phyloP scores from a whole-genome alignment of 2,113 vertebrate species.

The Gymnarchus niloticus region DNA sequence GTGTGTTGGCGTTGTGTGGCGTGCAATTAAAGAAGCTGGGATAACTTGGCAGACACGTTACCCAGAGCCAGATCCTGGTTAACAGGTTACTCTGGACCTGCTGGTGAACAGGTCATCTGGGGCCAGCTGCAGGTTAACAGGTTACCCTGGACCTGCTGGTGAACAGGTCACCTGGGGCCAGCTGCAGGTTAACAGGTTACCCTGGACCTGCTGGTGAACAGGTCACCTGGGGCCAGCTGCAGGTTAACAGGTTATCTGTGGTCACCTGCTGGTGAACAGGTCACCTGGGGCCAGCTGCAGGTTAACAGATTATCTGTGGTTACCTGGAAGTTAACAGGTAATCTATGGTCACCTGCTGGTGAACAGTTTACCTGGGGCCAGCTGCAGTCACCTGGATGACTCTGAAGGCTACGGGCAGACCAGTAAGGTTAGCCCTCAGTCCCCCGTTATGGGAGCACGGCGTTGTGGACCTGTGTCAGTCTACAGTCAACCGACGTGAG shows the following conservation, averaged over 20 bases:
- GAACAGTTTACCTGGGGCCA: not conserved
- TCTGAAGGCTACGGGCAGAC: too few species aligned
- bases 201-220: not conserved
- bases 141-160: not conserved
- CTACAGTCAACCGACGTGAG: not conserved
- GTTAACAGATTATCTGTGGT: not conserved
- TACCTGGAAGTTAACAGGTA: not conserved
- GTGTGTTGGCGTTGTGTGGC: not conserved
- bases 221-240: not conserved
- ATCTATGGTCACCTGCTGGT: not conserved
- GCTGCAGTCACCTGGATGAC: too few species aligned
- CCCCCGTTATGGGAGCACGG: not conserved
- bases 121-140: not conserved
- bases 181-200: not conserved
- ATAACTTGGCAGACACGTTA: not conserved
- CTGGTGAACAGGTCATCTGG: not conserved
- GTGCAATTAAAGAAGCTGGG: not conserved
- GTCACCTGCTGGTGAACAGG: too few species aligned
- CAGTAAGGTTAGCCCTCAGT: too few species aligned
- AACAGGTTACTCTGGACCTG: not conserved
- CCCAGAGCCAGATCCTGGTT: not conserved
- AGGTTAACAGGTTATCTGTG: not conserved
- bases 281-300: too few species aligned
- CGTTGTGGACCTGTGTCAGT: not conserved
- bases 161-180: not conserved